Base-by-base conservation (phyloP, 2,797 vertebrate genomes). In the Sylvilagus floridanus region DNA sequence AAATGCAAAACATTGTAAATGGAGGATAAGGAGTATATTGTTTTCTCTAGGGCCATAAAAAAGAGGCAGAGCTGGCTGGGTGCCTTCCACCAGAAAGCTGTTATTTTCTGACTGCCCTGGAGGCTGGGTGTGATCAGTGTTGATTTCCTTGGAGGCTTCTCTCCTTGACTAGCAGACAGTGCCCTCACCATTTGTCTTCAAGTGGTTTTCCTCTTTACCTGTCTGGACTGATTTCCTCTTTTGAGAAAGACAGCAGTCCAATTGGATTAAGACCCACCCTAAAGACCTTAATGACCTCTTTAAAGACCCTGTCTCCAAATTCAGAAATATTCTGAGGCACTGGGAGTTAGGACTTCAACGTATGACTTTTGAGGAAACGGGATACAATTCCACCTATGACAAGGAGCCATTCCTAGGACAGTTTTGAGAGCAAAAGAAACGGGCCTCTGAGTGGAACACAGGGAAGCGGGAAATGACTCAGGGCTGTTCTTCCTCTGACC, bases 401-500 rank as follows among this genome's bases (percentile, higher is more conserved):
- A 90, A 72, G 57, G 62, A 87, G 54, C 4, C 12, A 16, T 86
- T 32, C 65, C 14, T 71, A 57, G 60, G 71, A 57, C 11, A 84
- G 11, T 54, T 84, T 76, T 84, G 26, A 88, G 62, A 94, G 42
- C 11, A 72, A 76, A 84, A 81, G 14, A 47, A 42, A 79, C 54
- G 79, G 42, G 7, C 28, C 16, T 84, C 22, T 88, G 50, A 78
- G 26, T 82, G 3, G 32, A 81, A 32, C 26, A n/a, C 54, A 5
- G 32, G 24, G 37, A 72, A 94, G 69, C 89, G 26, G 37, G 90
- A 93, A 77, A 54, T 62, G 63, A 77, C 21, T 87, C 24, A 62
- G 24, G 47, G 17, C 12, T 95, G 71, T 69, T 57, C 68, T 96
- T 89, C 24, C 37, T 83, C 19, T 86, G 26, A 95, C 81, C 24